Base-by-base conservation (phyloP, 2,113 vertebrate genomes). In the Xenus cinereus region DNA sequence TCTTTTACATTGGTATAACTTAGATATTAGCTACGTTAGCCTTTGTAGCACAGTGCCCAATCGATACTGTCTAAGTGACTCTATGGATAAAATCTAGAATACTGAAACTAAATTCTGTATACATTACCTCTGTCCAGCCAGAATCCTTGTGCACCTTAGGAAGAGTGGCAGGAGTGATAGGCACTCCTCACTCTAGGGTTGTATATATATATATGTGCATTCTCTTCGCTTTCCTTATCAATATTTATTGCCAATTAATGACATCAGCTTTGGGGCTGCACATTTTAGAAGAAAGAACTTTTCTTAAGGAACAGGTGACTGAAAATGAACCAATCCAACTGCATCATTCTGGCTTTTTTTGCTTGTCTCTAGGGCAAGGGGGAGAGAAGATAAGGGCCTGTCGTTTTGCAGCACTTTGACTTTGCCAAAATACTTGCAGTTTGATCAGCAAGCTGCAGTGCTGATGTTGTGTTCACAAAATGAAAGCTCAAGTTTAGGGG, bases 161-260 rank as follows among this genome's bases (percentile, higher is more conserved):
- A 90, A 66, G 39, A 43, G 54, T 30, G 12, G 30, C 23, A 82
- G 28, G 26, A 57, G 32, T 78, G 30, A 79, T 87, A 89, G n/a
- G 27, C 26, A 78, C 2, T 89, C 64, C 24, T 64, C n/a, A 54
- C 6, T 24, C 24, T 37, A 17, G 10, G 5, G 6, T 11, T 88
- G 2, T 63, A 69, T 68, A 41, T 92, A 41, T 92, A 53, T 8
- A 24, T 32, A 26, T 24, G 32, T 39, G 26, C 2, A 1, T 41
- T 28, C 19, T 20, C n/a, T 45, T 78, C 68, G 30, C 45, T 50
- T 71, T 37, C 81, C 19, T 68, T 84, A 53, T 89, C 89, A 96
- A 82, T 93, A 89, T 93, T 94, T 93, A 75, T 72, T 86, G 24
- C 17, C 14, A 16, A 89, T 90, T 90, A 78, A 84, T 92, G 66